Evolutionary conservation across 2,113 vertebrate species (phyloP).

Genomic region (Macheiramphus alcinus): DNA sequence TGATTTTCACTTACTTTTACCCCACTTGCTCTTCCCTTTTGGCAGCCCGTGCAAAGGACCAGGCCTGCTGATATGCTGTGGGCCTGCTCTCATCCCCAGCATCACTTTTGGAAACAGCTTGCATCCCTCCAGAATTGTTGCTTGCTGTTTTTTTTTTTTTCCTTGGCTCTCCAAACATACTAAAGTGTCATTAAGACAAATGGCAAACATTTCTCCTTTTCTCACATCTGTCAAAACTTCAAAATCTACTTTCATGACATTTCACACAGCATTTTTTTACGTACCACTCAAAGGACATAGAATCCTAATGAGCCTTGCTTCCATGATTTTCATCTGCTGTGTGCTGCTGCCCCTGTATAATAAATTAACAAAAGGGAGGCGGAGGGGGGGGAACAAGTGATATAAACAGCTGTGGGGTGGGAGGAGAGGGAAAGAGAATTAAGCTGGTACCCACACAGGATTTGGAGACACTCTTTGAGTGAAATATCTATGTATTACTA

Average conservation of each 20-base stretch:
- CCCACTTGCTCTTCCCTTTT: not conserved
- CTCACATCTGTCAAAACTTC: slow-evolving; percentile 37
- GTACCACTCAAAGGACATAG: not conserved
- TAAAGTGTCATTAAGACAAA: slow-evolving; percentile 51
- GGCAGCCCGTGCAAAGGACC: not conserved
- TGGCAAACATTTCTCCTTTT: slow-evolving; percentile 33
- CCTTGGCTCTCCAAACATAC: not conserved
- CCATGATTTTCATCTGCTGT: not conserved
- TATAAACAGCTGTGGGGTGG: not conserved
- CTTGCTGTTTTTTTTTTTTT: not conserved
- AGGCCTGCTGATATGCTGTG: not conserved
- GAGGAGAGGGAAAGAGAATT: not conserved
- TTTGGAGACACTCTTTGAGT: not conserved
- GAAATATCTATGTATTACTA: not conserved
- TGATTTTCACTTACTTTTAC: not conserved
- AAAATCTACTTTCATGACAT: slow-evolving; percentile 40
- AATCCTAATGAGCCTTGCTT: slow-evolving; percentile 33
- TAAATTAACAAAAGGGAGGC: not conserved
- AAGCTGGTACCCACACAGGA: not conserved
- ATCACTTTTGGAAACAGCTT: not conserved
- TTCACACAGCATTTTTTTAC: slow-evolving; percentile 50
- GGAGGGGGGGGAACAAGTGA: not conserved
- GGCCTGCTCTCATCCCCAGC: not conserved
- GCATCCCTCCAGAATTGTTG: not conserved
- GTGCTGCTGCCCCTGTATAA: not conserved